Evolutionary conservation across 2,797 vertebrate genomes (phyloP).

Genomic region (Decapterus maruadsi): DNA sequence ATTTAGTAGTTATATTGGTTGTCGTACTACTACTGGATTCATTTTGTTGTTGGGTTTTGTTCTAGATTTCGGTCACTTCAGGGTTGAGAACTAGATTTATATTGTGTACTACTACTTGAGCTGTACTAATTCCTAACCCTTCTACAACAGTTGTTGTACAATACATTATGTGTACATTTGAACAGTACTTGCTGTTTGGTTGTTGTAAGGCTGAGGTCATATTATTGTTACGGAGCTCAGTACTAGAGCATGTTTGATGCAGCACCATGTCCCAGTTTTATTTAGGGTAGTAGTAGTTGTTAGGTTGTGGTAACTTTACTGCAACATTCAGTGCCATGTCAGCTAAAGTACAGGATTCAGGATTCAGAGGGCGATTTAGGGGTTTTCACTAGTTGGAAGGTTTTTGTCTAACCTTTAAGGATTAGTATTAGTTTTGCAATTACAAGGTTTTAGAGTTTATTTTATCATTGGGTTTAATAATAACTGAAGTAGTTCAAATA

Average conservation of each 20-base stretch:
- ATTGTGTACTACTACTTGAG: too few species aligned
- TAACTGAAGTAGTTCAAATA: background rate
- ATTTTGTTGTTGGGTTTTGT: too few species aligned
- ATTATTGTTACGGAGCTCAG: background rate
- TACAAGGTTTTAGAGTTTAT: background rate
- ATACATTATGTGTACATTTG: too few species aligned
- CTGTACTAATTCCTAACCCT: too few species aligned
- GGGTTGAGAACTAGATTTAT: too few species aligned
- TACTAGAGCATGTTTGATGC: background rate
- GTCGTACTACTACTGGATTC: too few species aligned
- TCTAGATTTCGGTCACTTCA: too few species aligned
- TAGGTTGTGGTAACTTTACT: background rate
- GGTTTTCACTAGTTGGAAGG: background rate
- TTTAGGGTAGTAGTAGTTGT: background rate
- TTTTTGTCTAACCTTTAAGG: background rate
- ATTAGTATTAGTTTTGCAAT: background rate
- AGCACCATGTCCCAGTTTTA: too few species aligned
- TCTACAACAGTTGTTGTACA: too few species aligned
- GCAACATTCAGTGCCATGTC: background rate
- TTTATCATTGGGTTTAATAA: background rate
- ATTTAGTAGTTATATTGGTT: too few species aligned
- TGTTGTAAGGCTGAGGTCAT: too few species aligned
- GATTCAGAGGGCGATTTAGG: background rate
- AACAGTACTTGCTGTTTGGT: too few species aligned
- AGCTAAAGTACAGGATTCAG: background rate